Conservation (phyloP, 1,140 invertebrate genomes). For the Atopsyche davidsoni region DNA sequence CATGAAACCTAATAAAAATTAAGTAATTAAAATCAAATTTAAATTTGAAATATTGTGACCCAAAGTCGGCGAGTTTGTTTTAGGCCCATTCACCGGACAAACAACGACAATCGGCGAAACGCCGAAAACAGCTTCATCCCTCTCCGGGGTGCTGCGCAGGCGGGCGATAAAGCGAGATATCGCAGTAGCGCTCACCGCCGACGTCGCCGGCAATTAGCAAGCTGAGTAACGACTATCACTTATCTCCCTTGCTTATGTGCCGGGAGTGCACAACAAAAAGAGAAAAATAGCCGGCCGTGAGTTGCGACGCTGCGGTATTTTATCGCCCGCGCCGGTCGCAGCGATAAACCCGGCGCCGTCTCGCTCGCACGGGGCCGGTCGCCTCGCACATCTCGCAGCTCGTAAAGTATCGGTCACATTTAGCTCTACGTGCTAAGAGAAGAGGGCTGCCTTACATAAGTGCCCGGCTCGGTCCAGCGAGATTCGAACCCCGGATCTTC, state of each 20-base stretch:
- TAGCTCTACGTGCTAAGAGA: slow-evolving; percentile 43
- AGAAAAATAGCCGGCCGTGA: slow-evolving; percentile 8
- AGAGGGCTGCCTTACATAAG: too few species aligned
- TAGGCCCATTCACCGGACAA: too few species aligned
- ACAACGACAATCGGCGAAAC: too few species aligned
- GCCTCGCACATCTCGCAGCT: slow-evolving; percentile 35
- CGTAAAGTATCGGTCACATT: slow-evolving; percentile 51
- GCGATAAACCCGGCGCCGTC: slow-evolving; percentile 15
- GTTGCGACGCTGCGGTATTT: slow-evolving; percentile 6
- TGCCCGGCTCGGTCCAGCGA: too few species aligned
- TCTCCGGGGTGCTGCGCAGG: too few species aligned
- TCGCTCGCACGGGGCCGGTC: slow-evolving; percentile 37
- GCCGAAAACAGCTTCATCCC: too few species aligned
- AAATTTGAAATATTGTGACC: too few species aligned
- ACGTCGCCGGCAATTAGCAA: slow-evolving; percentile 9
- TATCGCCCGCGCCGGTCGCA: slow-evolving; percentile 6
- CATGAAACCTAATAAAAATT: too few species aligned
- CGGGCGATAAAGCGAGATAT: slow-evolving; percentile 1
- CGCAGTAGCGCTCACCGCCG: background rate
- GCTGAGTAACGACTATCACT: slow-evolving; percentile 36
- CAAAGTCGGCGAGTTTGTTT: too few species aligned
- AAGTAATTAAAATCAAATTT: too few species aligned
- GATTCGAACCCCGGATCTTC: too few species aligned
- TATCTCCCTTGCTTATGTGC: slow-evolving; percentile 43
- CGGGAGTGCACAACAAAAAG: slow-evolving; percentile 31